Evolutionary conservation across 1,140 invertebrate species (phyloP).

Genomic region (Drosophila dunni): DNA sequence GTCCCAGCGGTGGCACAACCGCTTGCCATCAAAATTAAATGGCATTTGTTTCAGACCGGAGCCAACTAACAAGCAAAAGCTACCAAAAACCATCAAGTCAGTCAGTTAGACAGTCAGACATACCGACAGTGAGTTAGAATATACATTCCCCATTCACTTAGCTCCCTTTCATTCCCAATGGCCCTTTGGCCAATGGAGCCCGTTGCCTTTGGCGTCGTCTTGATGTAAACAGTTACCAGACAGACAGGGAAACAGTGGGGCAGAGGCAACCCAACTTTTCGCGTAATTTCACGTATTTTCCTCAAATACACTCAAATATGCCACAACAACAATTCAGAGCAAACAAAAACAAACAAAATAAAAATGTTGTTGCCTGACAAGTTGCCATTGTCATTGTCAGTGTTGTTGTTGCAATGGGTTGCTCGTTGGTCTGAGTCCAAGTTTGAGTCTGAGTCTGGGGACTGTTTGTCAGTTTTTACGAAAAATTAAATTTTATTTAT

Average conservation of each 20-base stretch:
- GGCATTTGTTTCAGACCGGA: conserved; percentile 53
- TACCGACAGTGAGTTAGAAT: conserved; percentile 3
- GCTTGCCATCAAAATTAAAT: conserved; percentile 74
- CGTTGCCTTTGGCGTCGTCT: conserved; percentile 55
- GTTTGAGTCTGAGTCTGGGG: conserved; percentile 37
- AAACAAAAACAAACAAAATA: conserved; percentile 46
- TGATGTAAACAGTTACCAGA: conserved; percentile 37
- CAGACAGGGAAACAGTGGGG: conserved; percentile 32
- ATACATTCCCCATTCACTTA: conserved; percentile 42
- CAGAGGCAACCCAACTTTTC: conserved; percentile 61
- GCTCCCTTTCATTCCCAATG: conserved; percentile 36
- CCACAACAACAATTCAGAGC: conserved; percentile 50
- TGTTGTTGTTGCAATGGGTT: conserved; percentile 14
- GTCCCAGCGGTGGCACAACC: conserved; percentile 52
- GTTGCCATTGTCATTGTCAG: conserved; percentile 38
- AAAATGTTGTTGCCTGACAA: conserved; percentile 45
- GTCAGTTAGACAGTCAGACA: background rate
- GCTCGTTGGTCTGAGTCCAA: conserved; percentile 12
- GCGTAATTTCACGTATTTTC: conserved; percentile 81
- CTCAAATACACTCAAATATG: conserved; percentile 79
- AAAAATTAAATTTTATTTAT: conserved; percentile 82
- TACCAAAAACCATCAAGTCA: background rate
- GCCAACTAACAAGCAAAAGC: conserved; percentile 37
- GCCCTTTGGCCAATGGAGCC: conserved; percentile 26
- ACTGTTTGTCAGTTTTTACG: conserved; percentile 72